Evolutionary conservation across 2,888 invertebrate species (phyloP).

Genomic region (Penaeus monodon): DNA sequence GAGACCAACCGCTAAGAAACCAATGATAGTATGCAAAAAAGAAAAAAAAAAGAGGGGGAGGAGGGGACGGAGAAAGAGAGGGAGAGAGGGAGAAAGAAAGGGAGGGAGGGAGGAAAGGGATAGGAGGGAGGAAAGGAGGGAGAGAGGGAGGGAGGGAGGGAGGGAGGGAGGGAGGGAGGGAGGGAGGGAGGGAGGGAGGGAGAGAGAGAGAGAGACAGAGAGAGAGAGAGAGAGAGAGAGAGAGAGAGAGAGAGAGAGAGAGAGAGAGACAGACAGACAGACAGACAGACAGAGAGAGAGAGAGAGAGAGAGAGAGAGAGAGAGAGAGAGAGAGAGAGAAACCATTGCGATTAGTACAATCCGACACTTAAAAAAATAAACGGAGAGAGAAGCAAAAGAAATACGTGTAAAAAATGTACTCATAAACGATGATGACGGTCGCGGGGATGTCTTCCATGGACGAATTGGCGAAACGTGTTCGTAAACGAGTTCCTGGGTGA

Average conservation of each 20-base stretch:
- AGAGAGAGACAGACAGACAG: background rate
- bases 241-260: background rate
- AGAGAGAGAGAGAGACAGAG: conserved; percentile 15
- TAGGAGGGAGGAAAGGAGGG: background rate
- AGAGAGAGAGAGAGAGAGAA: conserved; percentile 14
- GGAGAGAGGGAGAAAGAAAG: background rate
- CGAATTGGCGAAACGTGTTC: conserved; percentile 32
- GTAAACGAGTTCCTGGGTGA: conserved; percentile 3
- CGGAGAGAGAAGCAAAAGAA: conserved; percentile 28
- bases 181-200: background rate
- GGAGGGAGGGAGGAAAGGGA: background rate
- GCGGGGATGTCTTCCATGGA: background rate
- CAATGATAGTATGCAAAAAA: too few relatives aligned
- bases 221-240: conserved; percentile 4
- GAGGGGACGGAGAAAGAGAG: background rate
- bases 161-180: background rate
- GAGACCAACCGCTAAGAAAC: too few relatives aligned
- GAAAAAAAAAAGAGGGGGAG: too few relatives aligned
- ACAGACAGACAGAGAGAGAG: background rate
- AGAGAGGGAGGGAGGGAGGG: too few relatives aligned
- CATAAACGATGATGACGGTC: conserved; percentile 15
- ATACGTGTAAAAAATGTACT: conserved; percentile 27
- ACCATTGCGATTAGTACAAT: background rate
- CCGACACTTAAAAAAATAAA: background rate
- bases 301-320: background rate